Conservation (phyloP, 30 jellyfish, hydroid and myxozoan genomes). For the Chironex yamaguchii region DNA sequence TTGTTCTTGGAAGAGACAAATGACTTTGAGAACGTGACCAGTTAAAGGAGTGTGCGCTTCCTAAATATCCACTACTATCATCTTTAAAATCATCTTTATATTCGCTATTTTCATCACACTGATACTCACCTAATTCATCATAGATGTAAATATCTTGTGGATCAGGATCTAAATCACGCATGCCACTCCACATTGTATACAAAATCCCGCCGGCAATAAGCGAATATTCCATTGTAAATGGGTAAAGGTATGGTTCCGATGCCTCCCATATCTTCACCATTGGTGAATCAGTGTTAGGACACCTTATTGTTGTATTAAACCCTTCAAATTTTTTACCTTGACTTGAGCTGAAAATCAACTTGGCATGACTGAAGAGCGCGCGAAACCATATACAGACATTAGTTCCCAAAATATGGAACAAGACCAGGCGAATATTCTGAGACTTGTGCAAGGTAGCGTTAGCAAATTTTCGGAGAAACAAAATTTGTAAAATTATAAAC, state of each 20-base stretch:
- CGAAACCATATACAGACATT: conserved; percentile 97
- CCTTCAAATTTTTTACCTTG: neutral
- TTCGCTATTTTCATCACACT: conserved; percentile 61
- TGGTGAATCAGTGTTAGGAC: conserved; percentile 74
- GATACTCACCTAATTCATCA: conserved; percentile 84
- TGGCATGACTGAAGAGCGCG: conserved; percentile 89
- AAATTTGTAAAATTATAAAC: conserved; percentile 78
- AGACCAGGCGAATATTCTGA: conserved; percentile 88
- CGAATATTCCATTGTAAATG: conserved; percentile 96
- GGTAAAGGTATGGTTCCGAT: conserved; percentile 91
- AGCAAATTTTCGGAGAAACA: conserved; percentile 87
- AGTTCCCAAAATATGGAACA: conserved; percentile 93
- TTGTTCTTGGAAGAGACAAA: conserved; percentile 76
- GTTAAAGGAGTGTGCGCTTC: conserved; percentile 72
- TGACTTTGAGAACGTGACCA: conserved; percentile 96
- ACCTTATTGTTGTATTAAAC: conserved; percentile 38
- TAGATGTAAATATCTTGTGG: conserved; percentile 95
- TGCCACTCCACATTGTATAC: conserved; percentile 97
- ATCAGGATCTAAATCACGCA: conserved; percentile 94
- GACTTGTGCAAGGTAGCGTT: conserved; percentile 95
- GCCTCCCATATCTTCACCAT: conserved; percentile 88
- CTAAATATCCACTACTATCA: conserved; percentile 92
- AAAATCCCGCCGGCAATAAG: conserved; percentile 92
- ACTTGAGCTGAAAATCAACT: conserved; percentile 45
- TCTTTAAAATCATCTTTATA: conserved; percentile 79